Evolutionary conservation across 2,113 vertebrate genomes (phyloP), one percentile per base, ranked within the genome.

Genomic region (Cavia porcellus): DNA sequence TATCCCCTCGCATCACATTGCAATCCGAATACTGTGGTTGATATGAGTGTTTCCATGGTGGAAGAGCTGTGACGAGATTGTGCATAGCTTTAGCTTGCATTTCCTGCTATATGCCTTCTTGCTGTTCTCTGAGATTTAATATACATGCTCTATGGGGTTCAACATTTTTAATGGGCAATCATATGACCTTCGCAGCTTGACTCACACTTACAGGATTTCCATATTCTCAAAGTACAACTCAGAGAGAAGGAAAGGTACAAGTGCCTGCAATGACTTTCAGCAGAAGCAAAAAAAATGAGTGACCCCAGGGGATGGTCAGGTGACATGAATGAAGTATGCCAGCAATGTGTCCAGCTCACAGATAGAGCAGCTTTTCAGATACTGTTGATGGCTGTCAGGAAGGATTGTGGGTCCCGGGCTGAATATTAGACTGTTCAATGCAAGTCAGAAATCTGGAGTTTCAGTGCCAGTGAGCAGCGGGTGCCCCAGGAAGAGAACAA

Each of bases 221-320:
- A 30, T 1, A 80, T 87, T 79, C 47, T 92, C 19, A 89, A 96
- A 95, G 72, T 89, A 77, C 55, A 94, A 86, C 38, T 81, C 42
- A 75, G 62, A 87, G 42, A 20, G 68, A 70, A 79, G 3, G 3
- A 45, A 94, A 93, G 15, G 20, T 42, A 38, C 77, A 80, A 47
- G 19, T 93, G 7, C 25, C 47, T 59, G n/a, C 50, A 95, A 42
- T 86, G n/a, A 85, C 85, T 75, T 74, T 42, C 8, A 50, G 22
- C 15, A 42, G 9, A 22, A 25, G 20, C 90, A 30, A 90, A 80
- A 83, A 83, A 88, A 50, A 59, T 64, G 82, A 83, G 1, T 72
- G 57, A 22, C 38, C 66, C 32, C 42, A 64, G 61, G 61, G 74
- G 32, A 68, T n/a, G 86, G n/a, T 7, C 30, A 61, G 55, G 35